Evolutionary conservation across 1,140 invertebrate species (phyloP), one percentile per base, ranked within the genome.

Genomic region (Ips typographus): DNA sequence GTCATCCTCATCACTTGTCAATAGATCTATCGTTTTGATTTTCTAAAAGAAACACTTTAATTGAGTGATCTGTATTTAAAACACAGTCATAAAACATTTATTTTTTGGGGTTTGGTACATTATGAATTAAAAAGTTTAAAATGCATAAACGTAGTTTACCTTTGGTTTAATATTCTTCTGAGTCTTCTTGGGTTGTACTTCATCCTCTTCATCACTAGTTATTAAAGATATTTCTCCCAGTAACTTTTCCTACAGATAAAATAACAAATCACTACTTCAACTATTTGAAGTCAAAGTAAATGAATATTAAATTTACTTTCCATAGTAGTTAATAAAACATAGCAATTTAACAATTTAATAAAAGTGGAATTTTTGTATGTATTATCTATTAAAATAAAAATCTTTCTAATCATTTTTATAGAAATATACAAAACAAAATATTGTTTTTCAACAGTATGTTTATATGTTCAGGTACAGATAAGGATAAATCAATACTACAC

Each of bases 1-100:
- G 5, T 47, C 44, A 37, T 65, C 63, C 43, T 65, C 63, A 65
- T 65, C 63, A 43, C 63, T 65, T 2, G 63, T 65, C 5, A 65
- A 43, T 43, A 65, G 39, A 7, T 56, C 63, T 36, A 65, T 56
- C 22, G 51, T 56, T 40, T 63, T 51, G 2, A 63, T 40, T 40
- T 52, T 51, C 38, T 40, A 41, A 58, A 40, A 58, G 6, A 22
- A 55, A 55, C 5, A 49, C 7, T 55, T 36, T 55, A 55, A 47
- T 47, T n/a, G 43, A 47, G 8, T 22, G 22, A 22, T 22, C 22
- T 22, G 22, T 22, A 22, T 22, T 22, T 22, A 22, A 22, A 22
- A 22, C 22, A 22, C 22, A 22, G 22, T 22, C 22, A 22, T 3
- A 49, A 49, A 8, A 49, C 44, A 2, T 49, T 49, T 49, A 6